phyloP scores from a whole-genome alignment of 1,140 invertebrate species.

The Bilobella aurantiaca region DNA sequence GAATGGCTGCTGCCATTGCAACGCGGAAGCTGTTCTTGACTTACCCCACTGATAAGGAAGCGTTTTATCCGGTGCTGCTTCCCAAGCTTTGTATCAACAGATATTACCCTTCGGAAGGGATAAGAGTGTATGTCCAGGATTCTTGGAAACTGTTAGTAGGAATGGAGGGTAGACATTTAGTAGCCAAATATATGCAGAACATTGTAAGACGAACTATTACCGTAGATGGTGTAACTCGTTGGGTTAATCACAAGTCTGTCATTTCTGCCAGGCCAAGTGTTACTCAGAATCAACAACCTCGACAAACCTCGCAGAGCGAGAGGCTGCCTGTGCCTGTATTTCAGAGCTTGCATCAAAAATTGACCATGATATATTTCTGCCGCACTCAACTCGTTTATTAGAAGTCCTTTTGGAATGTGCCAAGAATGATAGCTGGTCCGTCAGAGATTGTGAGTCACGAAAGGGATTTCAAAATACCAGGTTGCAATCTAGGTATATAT shows the following conservation, averaged over 20 bases:
- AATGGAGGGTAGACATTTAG: slow-evolving; percentile 42
- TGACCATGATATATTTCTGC: slow-evolving; percentile 39
- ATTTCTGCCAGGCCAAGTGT: slow-evolving; percentile 42
- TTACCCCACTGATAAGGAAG: slow-evolving; percentile 40
- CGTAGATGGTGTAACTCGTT: not conserved
- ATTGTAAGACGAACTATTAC: slow-evolving; percentile 38
- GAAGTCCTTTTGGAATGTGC: slow-evolving; percentile 46
- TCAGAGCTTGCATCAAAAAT: slow-evolving; percentile 49
- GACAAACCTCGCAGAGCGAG: slow-evolving; percentile 50
- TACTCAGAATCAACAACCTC: slow-evolving; percentile 45
- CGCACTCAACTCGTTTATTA: slow-evolving; percentile 42
- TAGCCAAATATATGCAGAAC: slow-evolving; percentile 45
- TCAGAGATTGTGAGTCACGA: slow-evolving; percentile 45
- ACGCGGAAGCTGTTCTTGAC: slow-evolving; percentile 45
- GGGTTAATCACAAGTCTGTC: not conserved
- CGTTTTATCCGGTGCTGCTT: slow-evolving; percentile 44
- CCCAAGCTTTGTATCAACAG: slow-evolving; percentile 49
- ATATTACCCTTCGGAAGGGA: slow-evolving; percentile 51
- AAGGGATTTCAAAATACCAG: not conserved
- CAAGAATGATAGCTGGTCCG: slow-evolving; percentile 51
- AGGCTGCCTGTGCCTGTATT: slow-evolving; percentile 51
- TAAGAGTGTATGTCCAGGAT: slow-evolving; percentile 49
- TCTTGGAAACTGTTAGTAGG: slow-evolving; percentile 47
- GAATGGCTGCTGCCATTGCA: slow-evolving; percentile 47
- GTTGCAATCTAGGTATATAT: slow-evolving; percentile 10